Evolutionary conservation across 1,140 invertebrate genomes (phyloP).

Genomic region (honey bee (Apis mellifera)): DNA sequence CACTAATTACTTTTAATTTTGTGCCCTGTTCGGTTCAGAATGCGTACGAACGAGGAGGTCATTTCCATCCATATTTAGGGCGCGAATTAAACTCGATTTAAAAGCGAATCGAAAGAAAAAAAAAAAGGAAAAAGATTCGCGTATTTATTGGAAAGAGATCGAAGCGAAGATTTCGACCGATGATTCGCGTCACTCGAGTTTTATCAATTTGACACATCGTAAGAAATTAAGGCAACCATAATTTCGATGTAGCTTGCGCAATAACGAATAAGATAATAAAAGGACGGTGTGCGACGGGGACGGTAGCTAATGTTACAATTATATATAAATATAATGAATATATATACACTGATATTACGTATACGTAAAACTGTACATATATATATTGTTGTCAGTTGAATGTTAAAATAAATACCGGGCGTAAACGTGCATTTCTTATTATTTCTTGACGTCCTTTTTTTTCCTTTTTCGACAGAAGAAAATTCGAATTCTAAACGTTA

Average conservation of each 20-base stretch:
- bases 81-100: slow-evolving; percentile 29
- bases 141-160: slow-evolving; percentile 12
- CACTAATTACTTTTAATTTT: background rate
- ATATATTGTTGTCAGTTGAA: slow-evolving; percentile 80
- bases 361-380: slow-evolving; percentile 73
- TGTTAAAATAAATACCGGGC: slow-evolving; percentile 80
- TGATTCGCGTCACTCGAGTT: slow-evolving; percentile 53
- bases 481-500: no score
- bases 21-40: background rate
- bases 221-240: slow-evolving; percentile 10
- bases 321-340: slow-evolving; percentile 62
- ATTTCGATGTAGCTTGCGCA: slow-evolving; percentile 65
- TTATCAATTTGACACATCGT: slow-evolving; percentile 55
- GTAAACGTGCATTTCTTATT: slow-evolving; percentile 58
- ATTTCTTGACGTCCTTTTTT: background rate
- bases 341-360: slow-evolving; percentile 71
- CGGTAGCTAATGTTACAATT: slow-evolving; percentile 65
- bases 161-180: slow-evolving; percentile 38
- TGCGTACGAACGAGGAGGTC: slow-evolving; percentile 21
- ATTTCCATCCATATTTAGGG: slow-evolving; percentile 56
- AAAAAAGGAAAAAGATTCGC: background rate
- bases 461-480: no score
- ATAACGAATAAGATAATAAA: slow-evolving; percentile 68
- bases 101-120: no score
- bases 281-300: slow-evolving; percentile 42